Evolutionary conservation across 2,888 invertebrate species (phyloP).

Genomic region (Cataglyphis cursor): DNA sequence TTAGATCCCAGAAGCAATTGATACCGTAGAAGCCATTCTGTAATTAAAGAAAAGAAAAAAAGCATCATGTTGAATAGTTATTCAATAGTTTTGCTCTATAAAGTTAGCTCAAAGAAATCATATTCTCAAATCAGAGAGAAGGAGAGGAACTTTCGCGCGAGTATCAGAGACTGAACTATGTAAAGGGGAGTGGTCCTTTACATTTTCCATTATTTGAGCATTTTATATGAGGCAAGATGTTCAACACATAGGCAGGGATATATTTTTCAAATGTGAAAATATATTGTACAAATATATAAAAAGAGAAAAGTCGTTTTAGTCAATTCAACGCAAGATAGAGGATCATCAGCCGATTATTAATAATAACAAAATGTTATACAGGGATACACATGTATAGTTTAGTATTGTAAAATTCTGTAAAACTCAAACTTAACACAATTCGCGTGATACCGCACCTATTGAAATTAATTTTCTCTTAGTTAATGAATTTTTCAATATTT

Average conservation of each 20-base stretch:
- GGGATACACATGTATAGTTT: slow-evolving; percentile 63
- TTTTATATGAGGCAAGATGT: slow-evolving; percentile 70
- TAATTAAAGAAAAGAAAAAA: slow-evolving; percentile 25
- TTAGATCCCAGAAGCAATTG: slow-evolving; percentile 33
- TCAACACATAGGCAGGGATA: slow-evolving; percentile 67
- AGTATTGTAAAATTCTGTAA: slow-evolving; percentile 68
- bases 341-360: slow-evolving; percentile 54
- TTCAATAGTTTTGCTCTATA: slow-evolving; percentile 52
- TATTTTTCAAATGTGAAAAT: slow-evolving; percentile 75
- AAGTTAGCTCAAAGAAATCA: slow-evolving; percentile 39
- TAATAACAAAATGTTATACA: slow-evolving; percentile 45
- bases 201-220: slow-evolving; percentile 75
- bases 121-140: neutral
- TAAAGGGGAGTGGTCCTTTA: slow-evolving; percentile 67
- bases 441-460: slow-evolving; percentile 35
- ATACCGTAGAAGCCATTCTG: slow-evolving; percentile 34
- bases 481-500: neutral
- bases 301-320: slow-evolving; percentile 63
- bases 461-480: slow-evolving; percentile 42
- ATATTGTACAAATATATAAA: slow-evolving; percentile 72
- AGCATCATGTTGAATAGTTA: slow-evolving; percentile 50
- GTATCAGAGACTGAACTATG: slow-evolving; percentile 74
- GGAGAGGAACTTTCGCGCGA: slow-evolving; percentile 61
- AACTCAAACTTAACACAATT: slow-evolving; percentile 45
- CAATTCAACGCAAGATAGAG: slow-evolving; percentile 64